Evolutionary conservation across 2,113 vertebrate species (phyloP).

Genomic region (Sebastes fasciatus): DNA sequence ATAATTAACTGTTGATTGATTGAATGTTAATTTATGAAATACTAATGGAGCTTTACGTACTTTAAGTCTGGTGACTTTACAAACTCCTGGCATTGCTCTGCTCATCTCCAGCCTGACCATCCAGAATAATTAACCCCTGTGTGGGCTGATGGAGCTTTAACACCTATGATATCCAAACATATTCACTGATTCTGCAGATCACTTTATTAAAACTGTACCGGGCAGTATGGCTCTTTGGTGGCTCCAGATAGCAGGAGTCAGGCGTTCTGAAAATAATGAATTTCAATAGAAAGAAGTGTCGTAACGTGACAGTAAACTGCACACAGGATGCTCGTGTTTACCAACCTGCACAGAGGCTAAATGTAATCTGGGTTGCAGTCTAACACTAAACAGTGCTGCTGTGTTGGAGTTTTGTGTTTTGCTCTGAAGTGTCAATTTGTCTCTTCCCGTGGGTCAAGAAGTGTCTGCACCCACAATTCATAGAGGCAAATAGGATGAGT

Average conservation of each 20-base stretch:
- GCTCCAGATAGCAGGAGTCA: conserved; percentile 23
- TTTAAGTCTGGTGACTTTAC: too few relatives aligned
- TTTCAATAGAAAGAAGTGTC: neutral
- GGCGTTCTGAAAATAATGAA: conserved; percentile 44
- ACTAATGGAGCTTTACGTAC: too few relatives aligned
- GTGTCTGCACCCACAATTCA: conserved; percentile 30
- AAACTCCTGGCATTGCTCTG: too few relatives aligned
- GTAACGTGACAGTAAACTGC: neutral
- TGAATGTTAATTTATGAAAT: too few relatives aligned
- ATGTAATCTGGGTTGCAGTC: neutral
- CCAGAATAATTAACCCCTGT: too few relatives aligned
- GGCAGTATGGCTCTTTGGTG: conserved; percentile 18
- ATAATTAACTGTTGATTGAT: too few relatives aligned
- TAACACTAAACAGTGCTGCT: neutral
- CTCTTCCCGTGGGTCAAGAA: conserved; percentile 42
- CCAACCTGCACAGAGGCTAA: neutral
- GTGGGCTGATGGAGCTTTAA: neutral
- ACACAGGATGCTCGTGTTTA: neutral
- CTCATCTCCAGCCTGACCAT: too few relatives aligned
- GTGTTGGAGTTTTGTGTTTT: conserved; percentile 19
- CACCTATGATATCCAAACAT: conserved; percentile 7
- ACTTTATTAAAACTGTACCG: conserved; percentile 28
- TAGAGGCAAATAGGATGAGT: conserved; percentile 12
- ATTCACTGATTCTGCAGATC: neutral
- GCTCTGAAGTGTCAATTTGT: conserved; percentile 34